These are phyloP conservation scores for Syritta pipiens DNA, from an alignment of 2,888 invertebrate species.

Conservation along the genomic window DNA sequence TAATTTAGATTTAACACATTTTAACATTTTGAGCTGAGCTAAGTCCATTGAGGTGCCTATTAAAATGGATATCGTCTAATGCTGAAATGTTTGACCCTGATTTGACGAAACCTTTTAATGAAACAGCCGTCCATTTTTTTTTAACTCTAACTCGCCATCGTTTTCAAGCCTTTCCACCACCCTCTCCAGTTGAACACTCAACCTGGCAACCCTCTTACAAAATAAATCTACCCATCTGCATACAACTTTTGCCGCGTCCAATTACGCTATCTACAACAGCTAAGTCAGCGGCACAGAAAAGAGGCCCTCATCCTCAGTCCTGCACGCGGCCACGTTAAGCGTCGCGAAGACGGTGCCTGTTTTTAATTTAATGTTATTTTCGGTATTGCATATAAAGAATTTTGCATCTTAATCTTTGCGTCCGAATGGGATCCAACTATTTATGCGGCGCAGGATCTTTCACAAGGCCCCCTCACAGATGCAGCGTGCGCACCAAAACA, in stretches of 20 bases:
- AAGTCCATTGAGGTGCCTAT: no score
- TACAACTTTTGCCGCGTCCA: conserved; percentile 53
- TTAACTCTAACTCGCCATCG: no score
- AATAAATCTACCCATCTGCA: conserved; percentile 59
- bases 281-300: conserved; percentile 37
- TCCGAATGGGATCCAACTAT: conserved; percentile 55
- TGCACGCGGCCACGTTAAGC: conserved; percentile 3
- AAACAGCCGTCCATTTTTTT: no score
- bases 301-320: neutral
- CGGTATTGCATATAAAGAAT: conserved; percentile 79
- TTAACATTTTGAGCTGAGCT: no score
- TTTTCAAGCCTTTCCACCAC: neutral
- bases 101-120: no score
- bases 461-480: conserved; percentile 48
- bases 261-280: conserved; percentile 65
- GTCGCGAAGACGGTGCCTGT: conserved; percentile 72
- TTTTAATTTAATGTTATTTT: conserved; percentile 80
- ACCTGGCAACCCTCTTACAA: conserved; percentile 40
- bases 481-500: conserved; percentile 67
- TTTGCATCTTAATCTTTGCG: conserved; percentile 79
- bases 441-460: conserved; percentile 55
- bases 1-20: no score
- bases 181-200: neutral
- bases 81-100: no score
- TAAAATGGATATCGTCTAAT: no score